Evolutionary conservation across 2,888 invertebrate species (phyloP), one percentile per base, ranked within the genome.

Genomic region (Pachymerium ferrugineum): DNA sequence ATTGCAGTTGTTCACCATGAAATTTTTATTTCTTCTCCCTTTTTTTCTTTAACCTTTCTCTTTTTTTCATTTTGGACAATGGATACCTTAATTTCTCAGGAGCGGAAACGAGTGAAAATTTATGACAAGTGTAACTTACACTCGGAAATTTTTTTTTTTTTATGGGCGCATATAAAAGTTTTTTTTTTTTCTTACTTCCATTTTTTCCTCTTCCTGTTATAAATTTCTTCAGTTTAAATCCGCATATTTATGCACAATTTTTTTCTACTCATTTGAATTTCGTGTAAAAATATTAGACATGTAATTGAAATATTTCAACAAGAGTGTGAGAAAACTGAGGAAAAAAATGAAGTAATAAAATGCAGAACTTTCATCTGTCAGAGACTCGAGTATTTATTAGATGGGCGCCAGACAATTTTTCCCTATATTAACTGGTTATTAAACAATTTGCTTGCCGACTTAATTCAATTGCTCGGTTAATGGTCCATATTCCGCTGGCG

Each of bases 391-490:
- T 54, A 54, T 54, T 54, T 54, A 54, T 54, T 54, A 54, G 47
- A 54, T 54, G 47, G 47, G 47, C 47, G 47, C 47, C 47, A 54
- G 47, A 54, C 47, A 54, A 54, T 54, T 54, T 54, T 54, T 54
- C 19, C 47, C 47, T 54, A 54, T 54, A 54, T 54, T 54, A 54
- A 54, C 47, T 54, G 47, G 47, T 54, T 54, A 54, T 54, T 54
- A 54, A 54, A 54, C 47, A 54, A 54, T 54, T 54, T 54, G 47
- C 47, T 54, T 54, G 47, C 47, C 47, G 47, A 54, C 47, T 54
- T 54, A 54, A 54, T 54, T 54, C 47, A 54, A 54, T 54, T 54
- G 47, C 47, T 54, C 47, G 47, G 47, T 54, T 54, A 54, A 54
- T 54, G 47, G 47, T 54, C 47, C 47, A 54, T 54, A 54, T 54